A percentile compares a stretch with the other conserved stretches of the same genome.
phyloP scores from a whole-genome alignment of 2,113 vertebrate genomes.

The Cygnus atratus region DNA sequence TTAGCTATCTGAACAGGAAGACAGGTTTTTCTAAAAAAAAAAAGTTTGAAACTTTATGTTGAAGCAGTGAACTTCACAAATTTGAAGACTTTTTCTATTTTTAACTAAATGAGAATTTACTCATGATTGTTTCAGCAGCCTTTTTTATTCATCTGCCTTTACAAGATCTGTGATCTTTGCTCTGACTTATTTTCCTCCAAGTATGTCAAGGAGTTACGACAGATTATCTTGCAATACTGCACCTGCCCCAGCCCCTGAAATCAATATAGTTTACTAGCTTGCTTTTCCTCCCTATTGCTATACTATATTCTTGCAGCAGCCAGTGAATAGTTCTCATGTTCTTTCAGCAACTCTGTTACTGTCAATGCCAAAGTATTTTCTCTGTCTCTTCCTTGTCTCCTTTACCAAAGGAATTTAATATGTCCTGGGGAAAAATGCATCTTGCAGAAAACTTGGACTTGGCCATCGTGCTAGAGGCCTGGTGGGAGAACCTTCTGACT shows the following conservation, averaged over 20 bases:
- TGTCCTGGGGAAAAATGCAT: slow-evolving; percentile 41
- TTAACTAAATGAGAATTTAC: neutral
- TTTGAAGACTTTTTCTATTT: neutral
- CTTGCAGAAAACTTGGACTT: slow-evolving; percentile 9
- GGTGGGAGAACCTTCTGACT: slow-evolving; percentile 52
- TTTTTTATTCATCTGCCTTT: neutral
- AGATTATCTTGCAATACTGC: neutral
- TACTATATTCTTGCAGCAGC: neutral
- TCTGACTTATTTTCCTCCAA: neutral
- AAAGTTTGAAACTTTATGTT: neutral
- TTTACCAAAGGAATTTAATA: slow-evolving; percentile 40
- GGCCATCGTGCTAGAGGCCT: slow-evolving; percentile 33
- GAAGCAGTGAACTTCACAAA: neutral
- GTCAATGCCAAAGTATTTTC: slow-evolving; percentile 45
- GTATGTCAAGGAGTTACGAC: neutral
- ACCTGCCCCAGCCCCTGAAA: neutral
- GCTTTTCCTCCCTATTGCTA: neutral
- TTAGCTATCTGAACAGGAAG: neutral
- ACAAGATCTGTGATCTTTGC: neutral
- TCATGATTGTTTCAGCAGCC: neutral
- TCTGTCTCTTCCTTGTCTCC: slow-evolving; percentile 48
- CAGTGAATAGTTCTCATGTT: neutral
- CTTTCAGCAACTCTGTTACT: neutral
- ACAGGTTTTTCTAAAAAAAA: neutral
- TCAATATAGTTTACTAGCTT: neutral